These are phyloP conservation scores for Microplitis mediator DNA, from an alignment of 1,140 invertebrate genomes.

Conservation along the genomic window DNA sequence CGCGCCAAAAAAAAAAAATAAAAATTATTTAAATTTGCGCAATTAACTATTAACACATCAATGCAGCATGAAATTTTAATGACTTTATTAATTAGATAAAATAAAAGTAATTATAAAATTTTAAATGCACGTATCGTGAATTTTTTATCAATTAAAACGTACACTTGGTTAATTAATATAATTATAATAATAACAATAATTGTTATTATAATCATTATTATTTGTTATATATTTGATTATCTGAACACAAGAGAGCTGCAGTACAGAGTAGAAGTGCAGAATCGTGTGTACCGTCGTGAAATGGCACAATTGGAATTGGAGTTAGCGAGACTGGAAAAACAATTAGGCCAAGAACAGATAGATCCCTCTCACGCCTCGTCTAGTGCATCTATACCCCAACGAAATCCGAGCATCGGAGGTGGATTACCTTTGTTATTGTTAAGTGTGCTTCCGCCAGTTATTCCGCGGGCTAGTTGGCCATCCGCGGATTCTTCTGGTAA, in stretches of 20 bases:
- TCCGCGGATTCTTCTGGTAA: conserved; percentile 66
- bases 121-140: no score
- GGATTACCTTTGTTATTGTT: conserved; percentile 73
- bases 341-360: conserved; percentile 63
- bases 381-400: conserved; percentile 64
- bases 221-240: no score
- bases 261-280: conserved; percentile 88
- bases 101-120: no score
- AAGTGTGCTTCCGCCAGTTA: conserved; percentile 74
- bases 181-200: no score
- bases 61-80: no score
- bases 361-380: conserved; percentile 64
- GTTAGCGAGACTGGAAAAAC: conserved; percentile 75
- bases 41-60: no score
- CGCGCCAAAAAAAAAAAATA: no score
- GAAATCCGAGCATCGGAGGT: conserved; percentile 72
- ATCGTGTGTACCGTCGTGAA: conserved; percentile 85
- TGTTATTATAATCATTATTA: no score
- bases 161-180: no score
- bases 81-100: no score
- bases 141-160: no score
- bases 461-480: conserved; percentile 77
- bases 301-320: conserved; percentile 81
- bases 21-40: no score
- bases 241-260: conserved; percentile 69